phyloP scores from a whole-genome alignment of 2,797 vertebrate species.

The Pelobates cultripes region DNA sequence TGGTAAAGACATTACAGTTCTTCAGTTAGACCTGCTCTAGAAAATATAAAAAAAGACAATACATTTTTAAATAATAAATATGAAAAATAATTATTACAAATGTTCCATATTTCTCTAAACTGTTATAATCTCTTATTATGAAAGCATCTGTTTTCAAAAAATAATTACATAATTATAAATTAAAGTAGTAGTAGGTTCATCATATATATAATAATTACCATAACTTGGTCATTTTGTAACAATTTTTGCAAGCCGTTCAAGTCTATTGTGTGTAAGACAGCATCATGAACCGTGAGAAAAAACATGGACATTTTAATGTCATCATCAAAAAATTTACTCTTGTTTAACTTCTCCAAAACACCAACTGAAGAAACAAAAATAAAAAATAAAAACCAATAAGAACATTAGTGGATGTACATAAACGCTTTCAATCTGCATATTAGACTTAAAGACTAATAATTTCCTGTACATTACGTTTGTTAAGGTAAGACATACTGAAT shows the following conservation, averaged over 20 bases:
- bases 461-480: no score
- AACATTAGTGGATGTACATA: no score
- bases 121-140: no score
- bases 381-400: neutral
- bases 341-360: slow-evolving; percentile 85
- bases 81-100: no score
- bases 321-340: slow-evolving; percentile 88
- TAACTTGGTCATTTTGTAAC: slow-evolving; percentile 61
- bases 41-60: no score
- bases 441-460: neutral
- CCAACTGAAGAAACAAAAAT: slow-evolving; percentile 71
- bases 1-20: no score
- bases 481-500: no score
- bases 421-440: neutral
- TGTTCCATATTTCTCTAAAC: no score
- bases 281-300: slow-evolving; percentile 91
- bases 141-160: no score
- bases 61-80: no score
- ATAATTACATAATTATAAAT: no score
- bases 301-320: slow-evolving; percentile 88
- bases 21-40: no score
- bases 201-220: slow-evolving; percentile 63
- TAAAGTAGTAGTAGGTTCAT: neutral
- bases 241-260: slow-evolving; percentile 69
- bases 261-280: slow-evolving; percentile 82